Percentiles rank a stretch among this genome's conserved stretches.
Evolutionary conservation across 2,888 invertebrate species (phyloP).

Genomic region (Chloromyia formosa): DNA sequence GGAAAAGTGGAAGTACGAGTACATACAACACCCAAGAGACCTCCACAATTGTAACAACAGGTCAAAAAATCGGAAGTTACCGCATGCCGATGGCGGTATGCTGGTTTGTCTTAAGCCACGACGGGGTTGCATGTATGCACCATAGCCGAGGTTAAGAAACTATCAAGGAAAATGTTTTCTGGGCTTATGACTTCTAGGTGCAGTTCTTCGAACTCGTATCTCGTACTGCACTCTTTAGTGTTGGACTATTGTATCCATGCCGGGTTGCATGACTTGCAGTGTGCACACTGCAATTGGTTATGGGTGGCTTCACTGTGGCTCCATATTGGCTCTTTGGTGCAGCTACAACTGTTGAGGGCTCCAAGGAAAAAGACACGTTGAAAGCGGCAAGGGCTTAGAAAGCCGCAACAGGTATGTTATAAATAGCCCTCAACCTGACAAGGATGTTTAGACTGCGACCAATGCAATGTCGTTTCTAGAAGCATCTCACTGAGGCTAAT

Average conservation of each 20-base stretch:
- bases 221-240: too few relatives aligned
- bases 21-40: conserved; percentile 11
- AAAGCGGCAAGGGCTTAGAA: conserved; percentile 2
- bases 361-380: not conserved
- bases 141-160: conserved; percentile 51
- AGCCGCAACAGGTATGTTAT: conserved; percentile 12
- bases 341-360: not conserved
- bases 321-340: conserved; percentile 44
- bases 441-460: conserved; percentile 1
- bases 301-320: conserved; percentile 51
- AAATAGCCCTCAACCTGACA: conserved; percentile 5
- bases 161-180: conserved; percentile 52
- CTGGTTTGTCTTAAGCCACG: conserved; percentile 3
- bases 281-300: conserved; percentile 44
- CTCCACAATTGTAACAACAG: conserved; percentile 35
- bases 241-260: not conserved
- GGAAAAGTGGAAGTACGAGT: conserved; percentile 26
- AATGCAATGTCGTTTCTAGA: not conserved
- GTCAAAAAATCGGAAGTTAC: conserved; percentile 50
- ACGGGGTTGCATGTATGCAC: not conserved
- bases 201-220: conserved; percentile 51
- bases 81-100: conserved; percentile 46
- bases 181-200: conserved; percentile 47
- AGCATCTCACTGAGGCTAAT: not conserved
- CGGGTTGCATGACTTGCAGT: conserved; percentile 46